Percentiles rank a stretch among this genome's conserved stretches.
Conservation (phyloP, 2,888 invertebrate genomes). For the Acanthoscelides obtectus region DNA sequence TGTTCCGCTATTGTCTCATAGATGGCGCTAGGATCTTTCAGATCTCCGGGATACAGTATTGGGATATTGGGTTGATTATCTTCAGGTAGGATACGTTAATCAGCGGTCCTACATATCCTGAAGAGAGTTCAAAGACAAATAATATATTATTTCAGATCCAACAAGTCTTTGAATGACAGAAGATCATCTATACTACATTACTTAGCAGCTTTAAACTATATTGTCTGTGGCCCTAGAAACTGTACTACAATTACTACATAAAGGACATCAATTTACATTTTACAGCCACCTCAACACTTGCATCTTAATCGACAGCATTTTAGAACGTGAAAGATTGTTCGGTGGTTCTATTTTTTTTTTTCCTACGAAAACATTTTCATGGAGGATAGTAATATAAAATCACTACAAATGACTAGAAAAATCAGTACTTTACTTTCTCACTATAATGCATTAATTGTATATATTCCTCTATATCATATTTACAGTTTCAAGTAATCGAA, state of each 20-base stretch:
- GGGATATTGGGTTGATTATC: too few species aligned
- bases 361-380: neutral
- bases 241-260: neutral
- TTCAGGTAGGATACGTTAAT: too few species aligned
- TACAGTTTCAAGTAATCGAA: neutral
- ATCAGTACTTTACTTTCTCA: slow-evolving; percentile 9
- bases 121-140: too few species aligned
- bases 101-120: too few species aligned
- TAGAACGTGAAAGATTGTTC: neutral
- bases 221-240: neutral
- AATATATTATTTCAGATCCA: too few species aligned
- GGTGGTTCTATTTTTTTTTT: neutral
- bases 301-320: neutral
- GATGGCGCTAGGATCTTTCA: too few species aligned
- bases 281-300: neutral
- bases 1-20: too few species aligned
- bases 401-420: slow-evolving; percentile 8
- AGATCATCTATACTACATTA: neutral
- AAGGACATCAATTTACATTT: neutral
- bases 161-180: neutral
- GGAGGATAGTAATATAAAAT: slow-evolving; percentile 2
- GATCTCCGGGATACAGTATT: too few species aligned
- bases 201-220: neutral
- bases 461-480: neutral
- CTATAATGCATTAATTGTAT: neutral